Conservation (phyloP, 2,797 vertebrate genomes). For the Gallinago nigripennis region DNA sequence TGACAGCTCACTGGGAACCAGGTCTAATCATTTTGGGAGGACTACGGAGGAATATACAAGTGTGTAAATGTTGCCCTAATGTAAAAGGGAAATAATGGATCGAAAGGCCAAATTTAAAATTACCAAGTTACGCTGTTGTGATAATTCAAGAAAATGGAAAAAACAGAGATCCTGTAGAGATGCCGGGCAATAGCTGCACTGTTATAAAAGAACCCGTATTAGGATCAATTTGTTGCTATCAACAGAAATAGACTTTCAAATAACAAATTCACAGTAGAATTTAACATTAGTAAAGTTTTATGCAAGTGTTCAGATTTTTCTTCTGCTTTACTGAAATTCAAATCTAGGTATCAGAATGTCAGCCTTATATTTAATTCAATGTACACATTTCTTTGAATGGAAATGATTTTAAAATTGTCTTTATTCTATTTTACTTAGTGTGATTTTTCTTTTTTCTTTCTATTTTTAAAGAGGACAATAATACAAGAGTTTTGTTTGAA, state of each 20-base stretch:
- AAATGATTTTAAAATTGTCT: neutral
- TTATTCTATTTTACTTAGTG: slow-evolving; percentile 24
- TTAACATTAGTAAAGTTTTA: neutral
- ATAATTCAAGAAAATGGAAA: neutral
- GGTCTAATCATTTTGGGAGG: neutral
- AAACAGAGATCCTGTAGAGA: neutral
- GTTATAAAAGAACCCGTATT: neutral
- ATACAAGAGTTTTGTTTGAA: slow-evolving; percentile 98
- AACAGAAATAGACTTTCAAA: neutral
- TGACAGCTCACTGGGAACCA: neutral
- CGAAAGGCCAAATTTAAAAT: neutral
- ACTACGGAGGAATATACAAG: neutral
- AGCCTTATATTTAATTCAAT: neutral
- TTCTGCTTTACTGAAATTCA: neutral
- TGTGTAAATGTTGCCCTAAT: neutral
- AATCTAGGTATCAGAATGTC: neutral
- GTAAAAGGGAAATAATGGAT: neutral
- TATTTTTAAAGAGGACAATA: slow-evolving; percentile 93
- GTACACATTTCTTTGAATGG: neutral
- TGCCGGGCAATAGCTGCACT: neutral
- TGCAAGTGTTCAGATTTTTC: neutral
- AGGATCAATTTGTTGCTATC: neutral
- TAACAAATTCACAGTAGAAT: neutral
- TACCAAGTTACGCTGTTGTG: rapidly evolving
- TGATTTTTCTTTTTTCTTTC: slow-evolving; percentile 59